Base-by-base conservation (phyloP, 2,113 vertebrate species). In the Varanus komodoensis region DNA sequence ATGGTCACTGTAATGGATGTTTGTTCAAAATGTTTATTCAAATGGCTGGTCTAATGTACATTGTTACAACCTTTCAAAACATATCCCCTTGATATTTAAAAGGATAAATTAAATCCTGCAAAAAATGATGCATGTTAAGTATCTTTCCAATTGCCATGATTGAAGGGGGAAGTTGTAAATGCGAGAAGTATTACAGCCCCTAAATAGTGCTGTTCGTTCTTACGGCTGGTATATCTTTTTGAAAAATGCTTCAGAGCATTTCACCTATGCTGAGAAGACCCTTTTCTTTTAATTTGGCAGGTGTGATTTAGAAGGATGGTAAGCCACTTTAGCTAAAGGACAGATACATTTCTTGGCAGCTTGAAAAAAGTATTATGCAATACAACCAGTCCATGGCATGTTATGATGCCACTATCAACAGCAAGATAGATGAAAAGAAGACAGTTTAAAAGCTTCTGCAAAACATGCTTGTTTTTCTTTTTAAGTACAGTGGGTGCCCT, bases 251-350 rank as follows among this genome's bases (percentile, higher is more conserved):
- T 57, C 68, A 82, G 52, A 57, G 69, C n/a, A 73, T 29, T 88
- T 57, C 67, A 88, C 5, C 77, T 50, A 19, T 68, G 23, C 38
- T 21, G 68, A 86, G 84, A n/a, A 86, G 84, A 86, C 6, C 19
- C 61, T 68, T 38, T 50, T 79, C 86, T 88, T 64, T 81, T 57
- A 67, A 82, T 93, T 93, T 94, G 83, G 94, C 71, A 91, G 87
- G 78, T 90, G 86, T 92, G 92, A 91, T 91, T 85, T 0, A 84
- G 90, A 90, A 92, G 93, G 95, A 92, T 91, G 87, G 92, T 93
- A 86, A 93, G 89, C 69, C 92, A 92, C 91, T 91, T 95, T 95
- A 95, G 91, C 92, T 79, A 94, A 94, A 92, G 94, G 92, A 89
- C 87, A 93, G 89, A 90, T 82, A 74, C 93, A 95, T 95, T 94